Evolutionary conservation across 35 echinoderm and acorn worm species (phyloP), one percentile per base, ranked within the genome.

Genomic region (Ophioderma brevispina): DNA sequence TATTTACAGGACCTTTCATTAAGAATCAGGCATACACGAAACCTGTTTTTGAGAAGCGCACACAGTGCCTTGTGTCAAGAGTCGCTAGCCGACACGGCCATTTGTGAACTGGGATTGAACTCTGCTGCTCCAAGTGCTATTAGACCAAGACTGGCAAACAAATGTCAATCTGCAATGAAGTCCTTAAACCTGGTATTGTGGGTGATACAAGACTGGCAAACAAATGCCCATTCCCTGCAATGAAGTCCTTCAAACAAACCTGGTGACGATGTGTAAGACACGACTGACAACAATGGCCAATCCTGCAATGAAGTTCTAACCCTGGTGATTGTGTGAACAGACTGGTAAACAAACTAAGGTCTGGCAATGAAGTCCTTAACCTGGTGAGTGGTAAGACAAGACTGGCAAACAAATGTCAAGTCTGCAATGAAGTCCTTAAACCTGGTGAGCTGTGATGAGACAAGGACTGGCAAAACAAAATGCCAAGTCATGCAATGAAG

Each of bases 161-260:
- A 91, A 31, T 99, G 97, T 77, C 91, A 94, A 38, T 87, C 35
- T 99, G 97, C 64, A 94, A 94, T 13, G 94, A 95, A 76, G 78
- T 95, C 76, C 91, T 99, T 40, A 99, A 99, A 82, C 93, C 97
- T 90, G 97, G n/a, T n/a, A n/a, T n/a, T n/a, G n/a, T n/a, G n/a
- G n/a, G n/a, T n/a, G n/a, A n/a, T n/a, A n/a, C n/a, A n/a, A n/a
- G n/a, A n/a, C n/a, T n/a, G n/a, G n/a, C n/a, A n/a, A n/a, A n/a
- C n/a, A n/a, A n/a, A n/a, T n/a, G n/a, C n/a, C n/a, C n/a, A n/a
- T n/a, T n/a, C n/a, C n/a, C n/a, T n/a, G n/a, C n/a, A n/a, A n/a
- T n/a, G n/a, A n/a, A n/a, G n/a, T n/a, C n/a, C n/a, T n/a, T n/a
- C n/a, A n/a, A n/a, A n/a, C n/a, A n/a, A n/a, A n/a, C n/a, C n/a